Conservation (phyloP, 2,113 vertebrate genomes). For the Hemichromis elongatus region DNA sequence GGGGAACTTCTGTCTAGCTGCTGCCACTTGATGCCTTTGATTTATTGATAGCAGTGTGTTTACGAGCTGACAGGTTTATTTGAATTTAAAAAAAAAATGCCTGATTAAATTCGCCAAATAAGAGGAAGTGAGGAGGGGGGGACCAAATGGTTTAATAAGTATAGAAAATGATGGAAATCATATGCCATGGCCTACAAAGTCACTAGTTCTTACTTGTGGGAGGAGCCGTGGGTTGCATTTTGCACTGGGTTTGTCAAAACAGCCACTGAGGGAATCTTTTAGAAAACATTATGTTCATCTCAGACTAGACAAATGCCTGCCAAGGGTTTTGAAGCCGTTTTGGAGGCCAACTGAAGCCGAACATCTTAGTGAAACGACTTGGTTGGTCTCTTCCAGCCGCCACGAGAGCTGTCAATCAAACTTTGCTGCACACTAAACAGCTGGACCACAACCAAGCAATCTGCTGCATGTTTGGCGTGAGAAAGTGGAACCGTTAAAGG, state of each 20-base stretch:
- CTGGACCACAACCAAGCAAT: not conserved
- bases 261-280: not conserved
- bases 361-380: not conserved
- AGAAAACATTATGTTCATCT: not conserved
- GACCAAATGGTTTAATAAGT: not conserved
- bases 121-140: not conserved
- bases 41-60: not conserved
- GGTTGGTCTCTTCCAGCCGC: not conserved
- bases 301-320: not conserved
- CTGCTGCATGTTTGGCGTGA: not conserved
- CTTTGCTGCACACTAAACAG: accelerated
- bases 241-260: not conserved
- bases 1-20: not conserved
- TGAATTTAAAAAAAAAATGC: not conserved
- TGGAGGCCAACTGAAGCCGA: not conserved
- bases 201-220: not conserved
- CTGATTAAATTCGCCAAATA: not conserved
- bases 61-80: not conserved
- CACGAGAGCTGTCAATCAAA: not conserved
- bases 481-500: not conserved
- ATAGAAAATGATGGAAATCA: not conserved
- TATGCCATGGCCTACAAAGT: not conserved
- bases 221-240: not conserved
- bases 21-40: not conserved
- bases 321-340: not conserved